Evolutionary conservation across 2,797 vertebrate genomes (phyloP).

Genomic region (Mareca strepera): DNA sequence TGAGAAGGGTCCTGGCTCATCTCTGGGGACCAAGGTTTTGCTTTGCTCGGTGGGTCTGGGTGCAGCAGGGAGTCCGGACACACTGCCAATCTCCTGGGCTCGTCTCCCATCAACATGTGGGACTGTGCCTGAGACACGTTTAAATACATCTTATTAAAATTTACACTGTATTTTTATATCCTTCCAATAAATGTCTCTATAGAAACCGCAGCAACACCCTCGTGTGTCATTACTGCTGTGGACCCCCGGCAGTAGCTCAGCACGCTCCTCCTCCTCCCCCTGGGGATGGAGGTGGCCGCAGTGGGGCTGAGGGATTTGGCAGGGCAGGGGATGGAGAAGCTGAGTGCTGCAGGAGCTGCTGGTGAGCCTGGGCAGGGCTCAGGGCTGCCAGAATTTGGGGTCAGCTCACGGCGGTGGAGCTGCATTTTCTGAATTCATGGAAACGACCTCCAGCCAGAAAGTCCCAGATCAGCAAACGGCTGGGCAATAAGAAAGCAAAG

Average conservation of each 20-base stretch:
- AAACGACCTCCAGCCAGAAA: not conserved
- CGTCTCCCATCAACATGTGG: not conserved
- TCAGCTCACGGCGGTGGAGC: not conserved
- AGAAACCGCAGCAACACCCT: not conserved
- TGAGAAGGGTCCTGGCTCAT: not conserved
- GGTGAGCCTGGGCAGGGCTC: not conserved
- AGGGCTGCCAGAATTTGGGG: not conserved
- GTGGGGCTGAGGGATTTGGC: not conserved
- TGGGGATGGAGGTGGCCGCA: not conserved
- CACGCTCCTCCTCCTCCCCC: not conserved
- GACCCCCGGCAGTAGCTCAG: not conserved
- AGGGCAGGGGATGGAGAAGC: too few species aligned
- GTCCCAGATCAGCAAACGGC: not conserved
- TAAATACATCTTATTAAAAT: not conserved
- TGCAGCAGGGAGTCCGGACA: not conserved
- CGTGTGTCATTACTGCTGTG: not conserved
- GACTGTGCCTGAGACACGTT: accelerated
- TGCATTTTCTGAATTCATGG: not conserved
- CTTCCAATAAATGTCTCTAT: slow-evolving; percentile 36
- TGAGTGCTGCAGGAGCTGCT: not conserved
- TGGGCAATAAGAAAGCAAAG: not conserved
- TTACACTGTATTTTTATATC: not conserved
- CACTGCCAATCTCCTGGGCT: accelerated
- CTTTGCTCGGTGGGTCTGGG: not conserved
- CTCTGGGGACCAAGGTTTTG: not conserved